phyloP scores from a whole-genome alignment of 1,140 invertebrate genomes.

The Heliothis virescens region DNA sequence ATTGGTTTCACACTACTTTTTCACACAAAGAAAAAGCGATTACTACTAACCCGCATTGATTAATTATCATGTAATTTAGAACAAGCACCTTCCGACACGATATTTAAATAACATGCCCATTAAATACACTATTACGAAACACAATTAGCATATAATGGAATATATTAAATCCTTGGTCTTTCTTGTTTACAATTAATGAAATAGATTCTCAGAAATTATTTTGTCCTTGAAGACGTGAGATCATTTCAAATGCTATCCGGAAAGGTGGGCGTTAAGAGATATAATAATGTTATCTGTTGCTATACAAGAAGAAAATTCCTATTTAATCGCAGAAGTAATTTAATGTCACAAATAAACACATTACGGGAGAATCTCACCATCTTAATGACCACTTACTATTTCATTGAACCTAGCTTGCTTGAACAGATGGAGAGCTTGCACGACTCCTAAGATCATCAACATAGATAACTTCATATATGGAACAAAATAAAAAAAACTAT shows the following conservation, averaged over 20 bases:
- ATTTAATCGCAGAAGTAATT: too few species aligned
- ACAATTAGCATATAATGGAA: conserved; percentile 42
- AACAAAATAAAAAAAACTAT: too few species aligned
- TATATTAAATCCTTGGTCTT: conserved; percentile 22
- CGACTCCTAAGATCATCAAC: too few species aligned
- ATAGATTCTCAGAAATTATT: neutral
- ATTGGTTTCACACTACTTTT: neutral
- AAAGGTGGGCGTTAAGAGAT: neutral
- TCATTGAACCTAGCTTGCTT: too few species aligned
- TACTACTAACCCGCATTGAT: conserved; percentile 23
- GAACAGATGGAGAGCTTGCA: too few species aligned
- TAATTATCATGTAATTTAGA: conserved; percentile 33
- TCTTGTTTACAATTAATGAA: conserved; percentile 25
- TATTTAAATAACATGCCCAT: conserved; percentile 41
- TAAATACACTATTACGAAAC: conserved; percentile 13
- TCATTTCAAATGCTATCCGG: conserved; percentile 10
- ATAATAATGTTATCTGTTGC: neutral
- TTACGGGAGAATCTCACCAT: too few species aligned
- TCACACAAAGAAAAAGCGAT: conserved; percentile 7
- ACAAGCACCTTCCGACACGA: conserved; percentile 15
- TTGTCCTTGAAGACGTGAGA: conserved; percentile 22
- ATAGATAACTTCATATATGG: too few species aligned
- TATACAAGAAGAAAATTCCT: too few species aligned
- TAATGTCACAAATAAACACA: too few species aligned
- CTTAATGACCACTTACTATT: too few species aligned